Conservation (phyloP, 2,888 invertebrate species). For the Dryococelus australis region DNA sequence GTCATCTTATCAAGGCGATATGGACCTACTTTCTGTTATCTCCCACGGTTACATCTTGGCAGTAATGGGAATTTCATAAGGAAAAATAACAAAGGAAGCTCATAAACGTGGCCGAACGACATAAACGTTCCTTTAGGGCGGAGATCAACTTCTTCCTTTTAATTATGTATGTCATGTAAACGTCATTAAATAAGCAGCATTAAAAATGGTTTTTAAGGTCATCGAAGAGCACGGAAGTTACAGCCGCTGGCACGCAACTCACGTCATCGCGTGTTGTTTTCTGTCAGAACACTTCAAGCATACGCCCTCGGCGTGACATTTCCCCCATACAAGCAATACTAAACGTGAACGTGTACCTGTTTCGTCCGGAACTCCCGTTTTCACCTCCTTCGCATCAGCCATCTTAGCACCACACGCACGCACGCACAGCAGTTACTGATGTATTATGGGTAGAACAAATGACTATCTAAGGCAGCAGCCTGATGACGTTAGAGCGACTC, state of each 20-base stretch:
- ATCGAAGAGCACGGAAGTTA: background rate
- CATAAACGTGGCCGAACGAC: background rate
- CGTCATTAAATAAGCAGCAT: background rate
- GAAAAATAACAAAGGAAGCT: background rate
- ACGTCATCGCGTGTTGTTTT: background rate
- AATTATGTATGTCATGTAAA: constrained; percentile 16
- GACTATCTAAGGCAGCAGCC: background rate
- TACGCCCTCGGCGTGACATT: background rate
- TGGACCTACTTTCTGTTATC: constrained; percentile 8
- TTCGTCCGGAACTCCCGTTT: constrained; percentile 40
- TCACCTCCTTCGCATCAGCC: constrained; percentile 41
- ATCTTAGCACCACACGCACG: constrained; percentile 43
- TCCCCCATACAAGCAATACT: background rate
- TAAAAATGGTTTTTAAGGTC: background rate
- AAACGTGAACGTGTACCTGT: constrained; percentile 40
- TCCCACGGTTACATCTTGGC: background rate
- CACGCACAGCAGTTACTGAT: constrained; percentile 22
- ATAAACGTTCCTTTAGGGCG: background rate
- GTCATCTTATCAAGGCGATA: background rate
- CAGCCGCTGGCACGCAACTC: background rate
- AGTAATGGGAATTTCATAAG: background rate
- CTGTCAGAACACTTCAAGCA: background rate
- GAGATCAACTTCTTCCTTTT: background rate
- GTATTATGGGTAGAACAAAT: constrained; percentile 28
- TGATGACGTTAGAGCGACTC: background rate